Evolutionary conservation across 92 coral and sea anemone genomes (phyloP), one percentile per base, ranked within the genome.

Genomic region (Porites evermanni): DNA sequence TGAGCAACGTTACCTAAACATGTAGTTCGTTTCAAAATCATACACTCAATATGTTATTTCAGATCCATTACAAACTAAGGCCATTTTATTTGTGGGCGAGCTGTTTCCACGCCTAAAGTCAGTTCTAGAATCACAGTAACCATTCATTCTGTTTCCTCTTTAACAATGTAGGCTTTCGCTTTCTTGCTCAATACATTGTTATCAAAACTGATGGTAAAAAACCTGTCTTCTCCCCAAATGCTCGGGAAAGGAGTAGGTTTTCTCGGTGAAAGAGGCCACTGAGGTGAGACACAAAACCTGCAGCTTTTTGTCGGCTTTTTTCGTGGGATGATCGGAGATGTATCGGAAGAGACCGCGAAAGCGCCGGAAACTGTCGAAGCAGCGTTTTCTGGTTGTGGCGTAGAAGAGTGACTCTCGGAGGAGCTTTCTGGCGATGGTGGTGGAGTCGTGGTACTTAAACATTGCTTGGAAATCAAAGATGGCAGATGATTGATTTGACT

Each of bases 161-260:
- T 53, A 17, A 73, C 78, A 51, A 51, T 1, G 12, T 50, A 19
- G 20, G 59, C 20, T 73, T 73, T 73, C 3, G 59, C 78, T 53
- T 51, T 73, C 32, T 50, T 54, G 32, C 24, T 51, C 12, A 20
- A 19, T 2, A 50, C 64, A 53, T 53, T 73, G 13, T 32, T 73
- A 18, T 61, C 78, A 16, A 73, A 7, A 52, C 78, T 51, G 78
- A 53, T n/a, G 26, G 20, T 73, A 32, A 73, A 73, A 73, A 73
- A 52, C 14, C 78, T 59, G 20, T 73, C 78, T 53, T 73, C 78
- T 5, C 78, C 63, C 78, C 78, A 73, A 3, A 50, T 51, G 53
- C 78, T 50, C 7, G 32, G 78, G 20, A 73, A 73, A 11, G 78
- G 78, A 18, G 78, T 73, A 26, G 32, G 63, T n/a, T 61, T 73